Percentiles rank a stretch among this genome's conserved stretches.
These are phyloP conservation scores for Acrocyrtus sp. DNA, from an alignment of 2,888 invertebrate genomes.

Conservation along the genomic window DNA sequence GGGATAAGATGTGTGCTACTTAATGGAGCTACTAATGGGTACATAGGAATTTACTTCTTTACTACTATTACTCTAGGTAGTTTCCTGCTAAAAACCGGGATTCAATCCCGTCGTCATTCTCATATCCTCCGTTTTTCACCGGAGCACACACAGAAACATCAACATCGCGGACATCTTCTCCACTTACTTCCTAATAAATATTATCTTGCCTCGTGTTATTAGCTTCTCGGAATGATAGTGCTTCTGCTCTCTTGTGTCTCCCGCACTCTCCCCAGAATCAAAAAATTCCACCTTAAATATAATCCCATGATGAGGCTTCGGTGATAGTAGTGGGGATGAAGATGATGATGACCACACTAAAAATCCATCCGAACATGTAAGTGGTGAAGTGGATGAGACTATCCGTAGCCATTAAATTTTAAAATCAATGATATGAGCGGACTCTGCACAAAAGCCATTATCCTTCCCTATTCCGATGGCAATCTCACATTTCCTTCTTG, in stretches of 20 bases:
- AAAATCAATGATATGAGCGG: slow-evolving; percentile 25
- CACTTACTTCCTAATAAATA: slow-evolving; percentile 41
- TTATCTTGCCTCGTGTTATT: slow-evolving; percentile 39
- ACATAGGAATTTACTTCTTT: slow-evolving; percentile 56
- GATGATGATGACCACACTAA: slow-evolving; percentile 4
- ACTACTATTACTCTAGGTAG: neutral
- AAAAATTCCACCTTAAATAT: neutral
- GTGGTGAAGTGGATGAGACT: neutral
- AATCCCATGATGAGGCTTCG: neutral
- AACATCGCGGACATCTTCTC: neutral
- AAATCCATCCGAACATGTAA: neutral
- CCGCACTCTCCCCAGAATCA: neutral
- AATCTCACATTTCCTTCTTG: too few species aligned
- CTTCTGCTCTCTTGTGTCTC: neutral
- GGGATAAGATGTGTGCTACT: slow-evolving; percentile 46
- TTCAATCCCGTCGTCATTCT: neutral
- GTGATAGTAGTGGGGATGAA: neutral
- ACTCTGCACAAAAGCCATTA: slow-evolving; percentile 34
- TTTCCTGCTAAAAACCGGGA: neutral
- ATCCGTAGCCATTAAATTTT: slow-evolving; percentile 24
- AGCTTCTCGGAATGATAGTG: slow-evolving; percentile 26
- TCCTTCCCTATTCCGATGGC: too few species aligned
- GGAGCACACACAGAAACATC: neutral
- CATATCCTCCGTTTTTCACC: slow-evolving; percentile 1
- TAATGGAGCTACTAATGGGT: slow-evolving; percentile 59